Evolutionary conservation across 2,113 vertebrate species (phyloP).

Genomic region (Grallaria varia): DNA sequence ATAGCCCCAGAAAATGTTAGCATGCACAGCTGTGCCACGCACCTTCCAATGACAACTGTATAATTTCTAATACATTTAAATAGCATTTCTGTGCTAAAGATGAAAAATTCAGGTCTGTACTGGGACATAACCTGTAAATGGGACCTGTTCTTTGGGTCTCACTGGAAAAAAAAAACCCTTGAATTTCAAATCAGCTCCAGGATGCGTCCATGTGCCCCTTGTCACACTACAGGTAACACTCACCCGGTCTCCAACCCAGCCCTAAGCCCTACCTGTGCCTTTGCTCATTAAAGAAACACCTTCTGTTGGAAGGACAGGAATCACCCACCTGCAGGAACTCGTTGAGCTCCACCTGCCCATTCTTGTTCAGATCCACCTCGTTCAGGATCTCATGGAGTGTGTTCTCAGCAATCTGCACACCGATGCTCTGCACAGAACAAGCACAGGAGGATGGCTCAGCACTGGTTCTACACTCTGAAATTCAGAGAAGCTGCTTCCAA

Average conservation of each 20-base stretch:
- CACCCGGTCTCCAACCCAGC: neutral
- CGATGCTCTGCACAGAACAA: slow-evolving; percentile 81
- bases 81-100: neutral
- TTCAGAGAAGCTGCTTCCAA: neutral
- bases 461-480: neutral
- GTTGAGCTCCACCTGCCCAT: slow-evolving; percentile 94
- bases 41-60: neutral
- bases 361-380: slow-evolving; percentile 97
- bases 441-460: neutral
- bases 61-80: neutral
- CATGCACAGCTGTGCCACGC: rapidly evolving
- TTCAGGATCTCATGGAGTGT: slow-evolving; percentile 93
- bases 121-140: neutral
- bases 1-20: neutral
- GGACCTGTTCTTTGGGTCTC: neutral
- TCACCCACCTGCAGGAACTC: slow-evolving; percentile 90
- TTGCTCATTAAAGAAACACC: rapidly evolving
- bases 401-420: slow-evolving; percentile 88
- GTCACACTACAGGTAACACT: rapidly evolving
- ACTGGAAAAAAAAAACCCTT: rapidly evolving
- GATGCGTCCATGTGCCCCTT: neutral
- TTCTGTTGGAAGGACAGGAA: rapidly evolving
- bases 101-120: neutral
- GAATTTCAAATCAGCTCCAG: neutral
- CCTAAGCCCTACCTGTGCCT: rapidly evolving